Base-by-base conservation (phyloP, 92 coral and sea anemone species). In the Metridium senile region DNA sequence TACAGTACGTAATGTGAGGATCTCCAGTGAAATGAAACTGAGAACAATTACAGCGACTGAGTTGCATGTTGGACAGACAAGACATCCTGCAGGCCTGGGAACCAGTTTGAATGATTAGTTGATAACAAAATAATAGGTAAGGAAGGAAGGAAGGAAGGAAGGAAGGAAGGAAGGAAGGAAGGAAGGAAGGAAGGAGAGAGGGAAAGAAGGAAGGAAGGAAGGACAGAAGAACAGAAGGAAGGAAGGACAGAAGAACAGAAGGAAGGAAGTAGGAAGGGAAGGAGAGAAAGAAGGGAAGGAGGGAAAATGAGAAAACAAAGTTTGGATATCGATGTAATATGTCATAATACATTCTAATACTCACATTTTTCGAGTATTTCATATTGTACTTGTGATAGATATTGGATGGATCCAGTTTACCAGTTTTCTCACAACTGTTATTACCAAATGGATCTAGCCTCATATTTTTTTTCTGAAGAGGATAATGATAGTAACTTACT, bases 361-460 rank as follows among this genome's bases (percentile, higher is more conserved):
- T 80, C 46, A 85, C 89, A 82, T 66, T 56, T 61, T 80, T 62
- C 6, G 81, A 68, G 45, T 85, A 85, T 2, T 59, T 72, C 64
- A 68, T 58, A 31, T 85, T 80, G 74, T 66, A 80, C 13, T 66
- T 58, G n/a, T 32, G 11, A 31, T 52, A 85, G 11, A 68, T 69
- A 27, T 67, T 85, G 19, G 39, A 31, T 22, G 71, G 35, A 1
- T 25, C 13, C 7, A 85, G 62, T 18, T 27, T 39, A 23, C 45
- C 64, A 1, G 46, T 75, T 1, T 28, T 33, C 69, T 85, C 78
- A 21, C 89, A 85, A 25, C 82, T 80, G 10, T 69, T 26, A 68
- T 85, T 85, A n/a, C 2, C 11, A 70, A 80, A 85, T 11, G 89
- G 85, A 74, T 85, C 89, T 62, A 85, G 31, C 51, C 81, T 45